A percentile compares a stretch with the other conserved stretches of the same genome.
phyloP scores from a whole-genome alignment of 2,113 vertebrate species.

The Irena cyanogastra region DNA sequence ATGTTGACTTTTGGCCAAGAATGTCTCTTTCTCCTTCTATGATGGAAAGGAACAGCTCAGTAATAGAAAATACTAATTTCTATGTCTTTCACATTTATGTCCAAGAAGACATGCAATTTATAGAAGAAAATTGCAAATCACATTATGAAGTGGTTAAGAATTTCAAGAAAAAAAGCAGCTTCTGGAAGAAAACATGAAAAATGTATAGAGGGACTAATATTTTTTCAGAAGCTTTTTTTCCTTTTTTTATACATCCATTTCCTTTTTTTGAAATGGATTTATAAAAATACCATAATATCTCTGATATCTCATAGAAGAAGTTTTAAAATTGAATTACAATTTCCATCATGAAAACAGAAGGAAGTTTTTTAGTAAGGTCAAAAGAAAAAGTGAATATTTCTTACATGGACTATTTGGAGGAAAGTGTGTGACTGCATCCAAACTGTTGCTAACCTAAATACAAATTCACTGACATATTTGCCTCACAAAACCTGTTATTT shows the following conservation, averaged over 20 bases:
- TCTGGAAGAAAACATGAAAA: background rate
- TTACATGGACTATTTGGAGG: background rate
- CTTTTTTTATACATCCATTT: no score
- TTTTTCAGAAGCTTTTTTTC: background rate
- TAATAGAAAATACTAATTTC: background rate
- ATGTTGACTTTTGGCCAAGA: background rate
- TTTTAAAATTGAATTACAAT: background rate
- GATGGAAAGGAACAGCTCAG: background rate
- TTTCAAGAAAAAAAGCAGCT: background rate
- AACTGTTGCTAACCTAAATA: background rate
- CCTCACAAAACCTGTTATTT: background rate
- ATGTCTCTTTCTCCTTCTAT: background rate
- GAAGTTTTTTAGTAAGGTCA: background rate
- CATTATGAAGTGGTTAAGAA: background rate
- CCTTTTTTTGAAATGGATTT: no score
- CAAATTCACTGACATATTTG: background rate
- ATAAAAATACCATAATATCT: no score
- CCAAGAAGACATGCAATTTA: background rate
- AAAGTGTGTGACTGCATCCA: background rate
- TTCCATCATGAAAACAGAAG: background rate
- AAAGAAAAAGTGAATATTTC: background rate
- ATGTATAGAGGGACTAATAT: background rate
- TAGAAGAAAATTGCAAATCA: background rate
- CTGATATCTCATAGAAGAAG: background rate
- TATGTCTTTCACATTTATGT: background rate